Evolutionary conservation across 2,888 invertebrate species (phyloP).

Genomic region (Melieria picta): DNA sequence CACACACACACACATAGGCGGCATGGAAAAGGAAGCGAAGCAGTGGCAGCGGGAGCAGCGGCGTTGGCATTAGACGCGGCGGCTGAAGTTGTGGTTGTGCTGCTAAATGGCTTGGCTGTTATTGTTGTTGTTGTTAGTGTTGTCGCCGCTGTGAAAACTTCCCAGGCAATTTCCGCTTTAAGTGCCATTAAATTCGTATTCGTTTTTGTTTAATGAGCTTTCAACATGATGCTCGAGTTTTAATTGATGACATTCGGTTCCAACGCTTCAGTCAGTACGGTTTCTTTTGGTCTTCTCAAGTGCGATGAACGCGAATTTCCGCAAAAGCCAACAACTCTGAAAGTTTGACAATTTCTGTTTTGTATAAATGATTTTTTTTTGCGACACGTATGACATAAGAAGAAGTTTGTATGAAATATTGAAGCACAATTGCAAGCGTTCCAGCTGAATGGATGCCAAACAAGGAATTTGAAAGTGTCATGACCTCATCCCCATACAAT

Average conservation of each 20-base stretch:
- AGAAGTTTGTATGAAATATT: too few species aligned
- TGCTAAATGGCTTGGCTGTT: constrained; percentile 2
- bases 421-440: too few species aligned
- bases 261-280: neutral
- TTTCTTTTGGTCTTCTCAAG: too few species aligned
- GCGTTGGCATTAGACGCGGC: neutral
- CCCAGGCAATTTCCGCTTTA: constrained; percentile 38
- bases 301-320: too few species aligned
- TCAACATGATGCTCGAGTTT: constrained; percentile 38
- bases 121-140: neutral
- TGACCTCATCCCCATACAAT: too few species aligned
- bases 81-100: constrained; percentile 9
- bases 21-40: neutral
- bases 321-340: too few species aligned
- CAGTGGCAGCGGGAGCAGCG: neutral
- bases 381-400: too few species aligned
- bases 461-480: too few species aligned
- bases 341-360: too few species aligned
- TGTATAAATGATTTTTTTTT: too few species aligned
- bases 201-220: constrained; percentile 34
- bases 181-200: constrained; percentile 38
- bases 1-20: too few species aligned
- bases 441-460: too few species aligned
- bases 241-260: constrained; percentile 37
- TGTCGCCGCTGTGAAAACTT: constrained; percentile 34